These are phyloP conservation scores for Okamejei kenojei DNA, from an alignment of 2,797 vertebrate genomes.

Conservation along the genomic window DNA sequence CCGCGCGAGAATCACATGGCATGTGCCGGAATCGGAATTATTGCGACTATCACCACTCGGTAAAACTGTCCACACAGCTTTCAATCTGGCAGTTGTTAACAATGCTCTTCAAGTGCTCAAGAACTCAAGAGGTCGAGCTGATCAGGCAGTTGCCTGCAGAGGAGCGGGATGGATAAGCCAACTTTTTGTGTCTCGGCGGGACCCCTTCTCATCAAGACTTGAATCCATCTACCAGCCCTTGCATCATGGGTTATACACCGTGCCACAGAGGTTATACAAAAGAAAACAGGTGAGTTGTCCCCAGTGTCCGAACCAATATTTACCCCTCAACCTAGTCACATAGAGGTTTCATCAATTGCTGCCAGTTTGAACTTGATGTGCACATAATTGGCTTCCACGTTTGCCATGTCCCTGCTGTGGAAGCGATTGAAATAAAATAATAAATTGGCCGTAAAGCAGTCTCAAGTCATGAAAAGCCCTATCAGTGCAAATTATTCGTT, in stretches of 20 bases:
- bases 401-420: neutral
- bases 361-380: neutral
- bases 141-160: no score
- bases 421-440: neutral
- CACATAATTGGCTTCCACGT: neutral
- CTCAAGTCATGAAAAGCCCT: neutral
- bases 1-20: no score
- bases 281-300: neutral
- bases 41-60: no score
- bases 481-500: neutral
- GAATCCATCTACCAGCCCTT: no score
- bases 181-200: no score
- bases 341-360: neutral
- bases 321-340: neutral
- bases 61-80: no score
- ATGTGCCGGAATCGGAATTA: no score
- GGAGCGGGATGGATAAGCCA: no score
- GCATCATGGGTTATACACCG: neutral
- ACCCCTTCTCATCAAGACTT: no score
- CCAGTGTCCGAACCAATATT: neutral
- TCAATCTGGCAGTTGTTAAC: no score
- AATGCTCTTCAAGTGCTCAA: no score
- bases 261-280: neutral
- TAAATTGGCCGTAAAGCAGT: neutral
- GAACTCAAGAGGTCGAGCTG: no score